These are phyloP conservation scores for Bothrops jararaca DNA, from an alignment of 2,113 vertebrate species.

Conservation along the genomic window DNA sequence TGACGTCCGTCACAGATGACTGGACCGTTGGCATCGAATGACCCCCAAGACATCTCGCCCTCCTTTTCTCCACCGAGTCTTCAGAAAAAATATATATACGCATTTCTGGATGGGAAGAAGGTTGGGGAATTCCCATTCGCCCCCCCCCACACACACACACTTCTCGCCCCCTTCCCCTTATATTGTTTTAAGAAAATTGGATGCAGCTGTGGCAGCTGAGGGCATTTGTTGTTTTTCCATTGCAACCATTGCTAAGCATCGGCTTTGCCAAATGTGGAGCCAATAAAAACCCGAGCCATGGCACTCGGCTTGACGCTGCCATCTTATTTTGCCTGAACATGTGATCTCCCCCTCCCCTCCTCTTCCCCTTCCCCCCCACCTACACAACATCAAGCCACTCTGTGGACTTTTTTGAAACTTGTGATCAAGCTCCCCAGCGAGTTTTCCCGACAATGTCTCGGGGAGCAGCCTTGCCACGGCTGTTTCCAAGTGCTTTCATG, in stretches of 20 bases:
- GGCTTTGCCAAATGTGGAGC: slow-evolving; percentile 21
- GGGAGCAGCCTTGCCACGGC: slow-evolving; percentile 33
- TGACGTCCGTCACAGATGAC: not conserved
- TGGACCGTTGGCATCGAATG: slow-evolving; percentile 31
- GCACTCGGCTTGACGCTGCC: not conserved
- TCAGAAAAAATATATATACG: not conserved
- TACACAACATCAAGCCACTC: not conserved
- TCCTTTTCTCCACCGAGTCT: not conserved
- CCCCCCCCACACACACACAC: not conserved
- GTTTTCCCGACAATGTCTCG: not conserved
- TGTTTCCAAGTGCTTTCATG: not conserved
- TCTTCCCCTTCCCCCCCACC: accelerated
- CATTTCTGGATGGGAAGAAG: not conserved
- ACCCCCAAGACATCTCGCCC: slow-evolving; percentile 7
- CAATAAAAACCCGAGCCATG: slow-evolving; percentile 22
- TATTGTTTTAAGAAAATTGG: slow-evolving; percentile 56
- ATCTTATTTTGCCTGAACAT: slow-evolving; percentile 19
- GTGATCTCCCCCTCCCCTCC: not conserved
- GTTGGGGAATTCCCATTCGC: slow-evolving; percentile 17
- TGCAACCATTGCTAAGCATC: slow-evolving; percentile 40
- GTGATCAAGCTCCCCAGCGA: slow-evolving; percentile 19
- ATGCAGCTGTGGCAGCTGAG: slow-evolving; percentile 53
- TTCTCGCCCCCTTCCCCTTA: slow-evolving; percentile 11
- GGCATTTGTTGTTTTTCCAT: slow-evolving; percentile 57
- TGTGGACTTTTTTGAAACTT: slow-evolving; percentile 38